Evolutionary conservation across 2,888 invertebrate species (phyloP).

Genomic region (Noctua janthe): DNA sequence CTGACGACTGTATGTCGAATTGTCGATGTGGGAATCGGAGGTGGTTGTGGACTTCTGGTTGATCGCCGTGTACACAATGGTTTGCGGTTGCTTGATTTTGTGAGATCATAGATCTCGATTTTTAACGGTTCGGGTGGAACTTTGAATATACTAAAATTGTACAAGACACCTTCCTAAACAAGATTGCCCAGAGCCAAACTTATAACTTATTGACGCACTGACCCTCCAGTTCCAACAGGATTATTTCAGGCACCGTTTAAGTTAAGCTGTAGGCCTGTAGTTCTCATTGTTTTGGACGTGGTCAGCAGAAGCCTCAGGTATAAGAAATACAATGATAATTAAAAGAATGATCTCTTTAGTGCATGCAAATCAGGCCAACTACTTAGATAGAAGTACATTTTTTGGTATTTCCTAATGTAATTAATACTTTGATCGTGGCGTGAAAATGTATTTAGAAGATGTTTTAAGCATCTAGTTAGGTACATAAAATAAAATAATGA

Average conservation of each 20-base stretch:
- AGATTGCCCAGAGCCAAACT: not conserved
- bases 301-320: not conserved
- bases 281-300: not conserved
- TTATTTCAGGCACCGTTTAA: not conserved
- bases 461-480: not conserved
- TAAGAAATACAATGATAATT: not conserved
- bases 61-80: conserved; percentile 24
- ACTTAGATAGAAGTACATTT: too few species aligned
- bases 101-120: not conserved
- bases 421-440: too few species aligned
- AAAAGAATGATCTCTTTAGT: not conserved
- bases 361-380: not conserved
- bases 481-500: not conserved
- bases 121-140: not conserved
- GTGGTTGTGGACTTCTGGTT: not conserved
- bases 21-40: conserved; percentile 37
- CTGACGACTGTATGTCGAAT: conserved; percentile 12
- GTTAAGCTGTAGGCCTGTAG: not conserved
- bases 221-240: not conserved
- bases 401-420: too few species aligned
- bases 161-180: not conserved
- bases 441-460: not conserved
- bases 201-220: not conserved
- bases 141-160: not conserved
- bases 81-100: not conserved